Base-by-base conservation (phyloP, 2,888 invertebrate species). In the Hypomecis atomaria region DNA sequence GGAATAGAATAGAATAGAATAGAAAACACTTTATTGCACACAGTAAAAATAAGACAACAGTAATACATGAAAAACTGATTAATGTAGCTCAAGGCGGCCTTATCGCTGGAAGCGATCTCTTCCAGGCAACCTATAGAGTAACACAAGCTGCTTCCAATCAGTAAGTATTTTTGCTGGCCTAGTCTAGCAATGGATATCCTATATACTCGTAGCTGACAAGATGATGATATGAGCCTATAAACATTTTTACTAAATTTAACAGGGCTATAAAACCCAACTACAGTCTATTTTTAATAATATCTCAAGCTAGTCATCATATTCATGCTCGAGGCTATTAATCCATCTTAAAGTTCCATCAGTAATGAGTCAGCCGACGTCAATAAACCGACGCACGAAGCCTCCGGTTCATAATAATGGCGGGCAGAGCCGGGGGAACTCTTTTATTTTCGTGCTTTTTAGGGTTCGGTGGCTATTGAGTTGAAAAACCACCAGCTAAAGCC, bases 391-490 rank as follows among this genome's bases (percentile, higher is more conserved):
- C 59, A 56, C 42, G 40, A 11, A 62, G 54, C 52, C 60, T 62
- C 57, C 69, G 63, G 72, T 75, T 77, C 75, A 72, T 78, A 43
- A 56, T 55, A 55, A 78, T 69, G 72, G 59, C 71, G 66, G 63
- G 75, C 74, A 77, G 77, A 75, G 70, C 73, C 69, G 54, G 44
- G 47, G 36, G 56, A 58, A 67, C 77, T 74, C 74, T 71, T 78
- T 79, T 78, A 72, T 76, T 78, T 77, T 70, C 70, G 74, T 69
- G 67, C 55, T 56, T 60, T n/a, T 75, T 73, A 73, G 77, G 79
- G 78, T 69, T 64, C 78, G 62, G 76, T 68, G 56, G 52, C 49
- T 0, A 53, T 53, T n/a, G n/a, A 48, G 33, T 59, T 34, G 3
- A 23, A 23, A 23, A 23, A 23, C 1, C 23, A 23, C 3, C 23